Evolutionary conservation across 2,888 invertebrate genomes (phyloP).

Genomic region (Athalia rosae): DNA sequence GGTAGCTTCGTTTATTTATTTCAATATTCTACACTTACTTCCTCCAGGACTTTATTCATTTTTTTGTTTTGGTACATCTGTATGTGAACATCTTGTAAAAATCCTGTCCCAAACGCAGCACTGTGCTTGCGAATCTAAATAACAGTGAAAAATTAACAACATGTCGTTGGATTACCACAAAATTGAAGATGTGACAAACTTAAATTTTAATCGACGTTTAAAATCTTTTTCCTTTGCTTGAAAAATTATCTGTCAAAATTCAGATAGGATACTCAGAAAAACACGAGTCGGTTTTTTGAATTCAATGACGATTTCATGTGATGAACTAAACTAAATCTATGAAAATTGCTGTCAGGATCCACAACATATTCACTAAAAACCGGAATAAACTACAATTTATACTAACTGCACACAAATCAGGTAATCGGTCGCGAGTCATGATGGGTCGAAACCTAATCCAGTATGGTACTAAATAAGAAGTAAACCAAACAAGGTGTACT

Average conservation of each 20-base stretch:
- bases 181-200: too few species aligned
- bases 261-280: slow-evolving; percentile 8
- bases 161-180: too few species aligned
- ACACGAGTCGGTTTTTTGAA: neutral
- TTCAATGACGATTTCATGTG: too few species aligned
- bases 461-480: slow-evolving; percentile 55
- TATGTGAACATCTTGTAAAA: slow-evolving; percentile 65
- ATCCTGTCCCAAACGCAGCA: slow-evolving; percentile 60
- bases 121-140: slow-evolving; percentile 60
- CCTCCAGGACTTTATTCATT: slow-evolving; percentile 64
- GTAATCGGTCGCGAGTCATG: slow-evolving; percentile 70
- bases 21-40: slow-evolving; percentile 61
- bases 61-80: slow-evolving; percentile 65
- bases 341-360: neutral
- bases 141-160: neutral
- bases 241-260: neutral
- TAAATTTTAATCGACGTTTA: neutral
- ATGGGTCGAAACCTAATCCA: slow-evolving; percentile 54
- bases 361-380: slow-evolving; percentile 31
- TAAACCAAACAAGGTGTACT: slow-evolving; percentile 49
- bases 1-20: neutral
- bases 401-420: slow-evolving; percentile 70
- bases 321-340: neutral
- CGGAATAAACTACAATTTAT: slow-evolving; percentile 40
- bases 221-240: neutral